Evolutionary conservation across 2,113 vertebrate genomes (phyloP).

Genomic region (Lasiurus borealis): DNA sequence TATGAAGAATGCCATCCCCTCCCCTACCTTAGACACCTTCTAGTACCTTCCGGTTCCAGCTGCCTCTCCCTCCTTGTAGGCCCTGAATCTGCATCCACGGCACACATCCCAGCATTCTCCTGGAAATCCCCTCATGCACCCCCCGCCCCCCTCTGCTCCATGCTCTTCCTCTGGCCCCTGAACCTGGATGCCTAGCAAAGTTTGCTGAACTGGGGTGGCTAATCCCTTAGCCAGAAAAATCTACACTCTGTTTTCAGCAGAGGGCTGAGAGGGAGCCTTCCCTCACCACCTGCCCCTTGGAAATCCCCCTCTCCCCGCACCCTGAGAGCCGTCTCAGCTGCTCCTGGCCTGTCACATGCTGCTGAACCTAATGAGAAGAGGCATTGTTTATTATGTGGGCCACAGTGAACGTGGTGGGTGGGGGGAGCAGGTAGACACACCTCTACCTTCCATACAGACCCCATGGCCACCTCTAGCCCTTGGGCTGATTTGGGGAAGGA

Average conservation of each 20-base stretch:
- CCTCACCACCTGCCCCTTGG: slow-evolving; percentile 19
- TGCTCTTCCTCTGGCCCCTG: neutral
- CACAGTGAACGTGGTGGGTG: neutral
- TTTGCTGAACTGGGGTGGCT: neutral
- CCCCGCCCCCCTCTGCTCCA: neutral
- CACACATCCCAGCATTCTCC: neutral
- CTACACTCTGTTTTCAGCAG: neutral
- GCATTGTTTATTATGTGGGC: slow-evolving; percentile 65
- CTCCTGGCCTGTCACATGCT: slow-evolving; percentile 70
- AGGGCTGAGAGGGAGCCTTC: neutral
- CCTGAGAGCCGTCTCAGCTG: slow-evolving; percentile 69
- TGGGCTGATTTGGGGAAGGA: neutral
- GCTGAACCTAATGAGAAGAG: slow-evolving; percentile 66
- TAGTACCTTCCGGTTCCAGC: neutral
- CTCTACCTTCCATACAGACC: neutral
- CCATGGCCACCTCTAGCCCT: neutral
- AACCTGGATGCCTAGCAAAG: neutral
- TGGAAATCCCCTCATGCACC: slow-evolving; percentile 59
- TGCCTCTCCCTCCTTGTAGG: neutral
- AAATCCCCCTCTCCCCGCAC: slow-evolving; percentile 60
- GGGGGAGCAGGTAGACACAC: neutral
- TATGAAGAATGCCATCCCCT: neutral
- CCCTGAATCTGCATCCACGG: neutral
- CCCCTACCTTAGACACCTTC: slow-evolving; percentile 4
- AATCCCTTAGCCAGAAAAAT: neutral